Percentiles rank a stretch among this genome's conserved stretches.
Evolutionary conservation across 2,888 invertebrate species (phyloP).

Genomic region (Nezara viridula): DNA sequence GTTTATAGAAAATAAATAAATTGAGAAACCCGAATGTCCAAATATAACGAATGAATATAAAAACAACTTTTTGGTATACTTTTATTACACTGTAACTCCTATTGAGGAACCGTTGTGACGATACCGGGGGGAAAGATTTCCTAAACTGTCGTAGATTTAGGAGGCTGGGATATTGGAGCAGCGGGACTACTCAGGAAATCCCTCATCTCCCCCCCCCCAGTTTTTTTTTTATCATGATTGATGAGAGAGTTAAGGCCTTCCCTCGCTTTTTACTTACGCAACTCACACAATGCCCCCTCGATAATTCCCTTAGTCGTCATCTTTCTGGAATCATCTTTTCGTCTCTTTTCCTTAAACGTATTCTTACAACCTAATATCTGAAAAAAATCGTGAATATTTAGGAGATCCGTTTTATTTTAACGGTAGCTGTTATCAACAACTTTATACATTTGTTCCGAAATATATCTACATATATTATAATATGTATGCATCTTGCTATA

Average conservation of each 20-base stretch:
- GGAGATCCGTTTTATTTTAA: not conserved
- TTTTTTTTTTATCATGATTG: constrained; percentile 35
- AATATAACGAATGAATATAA: too few relatives aligned
- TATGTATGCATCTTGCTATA: too few relatives aligned
- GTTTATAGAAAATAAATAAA: too few relatives aligned
- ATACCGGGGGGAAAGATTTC: not conserved
- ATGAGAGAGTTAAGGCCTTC: constrained; percentile 28
- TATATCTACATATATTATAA: too few relatives aligned
- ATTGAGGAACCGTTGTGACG: not conserved
- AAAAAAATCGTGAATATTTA: not conserved
- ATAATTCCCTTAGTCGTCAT: constrained; percentile 31
- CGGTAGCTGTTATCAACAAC: too few relatives aligned
- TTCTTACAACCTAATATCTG: not conserved
- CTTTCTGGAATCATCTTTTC: not conserved
- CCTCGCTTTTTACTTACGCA: constrained; percentile 25
- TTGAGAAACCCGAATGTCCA: too few relatives aligned
- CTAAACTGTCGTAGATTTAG: constrained; percentile 16
- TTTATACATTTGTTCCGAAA: too few relatives aligned
- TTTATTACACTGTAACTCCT: not conserved
- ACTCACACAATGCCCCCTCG: not conserved
- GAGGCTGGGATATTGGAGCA: not conserved
- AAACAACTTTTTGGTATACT: too few relatives aligned
- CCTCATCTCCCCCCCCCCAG: not conserved
- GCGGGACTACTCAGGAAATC: constrained; percentile 5
- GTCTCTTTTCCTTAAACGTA: not conserved